Percentiles rank a stretch among this genome's conserved stretches.
These are phyloP conservation scores for Siniperca chuatsi DNA, from an alignment of 2,113 vertebrate species.

Conservation along the genomic window DNA sequence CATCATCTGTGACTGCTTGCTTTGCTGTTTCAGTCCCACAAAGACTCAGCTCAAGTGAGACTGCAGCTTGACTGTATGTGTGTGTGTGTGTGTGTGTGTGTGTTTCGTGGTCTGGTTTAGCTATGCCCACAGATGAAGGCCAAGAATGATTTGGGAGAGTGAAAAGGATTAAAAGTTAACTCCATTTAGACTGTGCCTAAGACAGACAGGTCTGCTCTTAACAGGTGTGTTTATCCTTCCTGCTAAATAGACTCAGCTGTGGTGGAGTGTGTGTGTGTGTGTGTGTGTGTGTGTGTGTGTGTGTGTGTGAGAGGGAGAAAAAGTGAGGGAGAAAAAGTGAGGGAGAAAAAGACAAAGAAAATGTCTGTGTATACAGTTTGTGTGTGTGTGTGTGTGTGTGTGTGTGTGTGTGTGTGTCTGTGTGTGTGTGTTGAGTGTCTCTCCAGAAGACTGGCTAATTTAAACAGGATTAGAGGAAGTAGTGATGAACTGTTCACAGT, in stretches of 20 bases:
- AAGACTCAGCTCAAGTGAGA: constrained; percentile 48
- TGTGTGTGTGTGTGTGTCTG: constrained; percentile 6
- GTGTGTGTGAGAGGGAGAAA: not conserved
- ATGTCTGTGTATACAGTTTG: not conserved
- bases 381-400: not conserved
- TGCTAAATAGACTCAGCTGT: constrained; percentile 29
- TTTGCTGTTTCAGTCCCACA: constrained; percentile 48
- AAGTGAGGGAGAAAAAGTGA: not conserved
- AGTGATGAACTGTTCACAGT: constrained; percentile 61
- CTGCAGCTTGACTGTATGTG: constrained; percentile 50
- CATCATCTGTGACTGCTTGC: constrained; percentile 64
- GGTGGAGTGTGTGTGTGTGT: not conserved
- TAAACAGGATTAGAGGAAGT: constrained; percentile 70
- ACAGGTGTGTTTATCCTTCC: constrained; percentile 64
- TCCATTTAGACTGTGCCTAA: constrained; percentile 54
- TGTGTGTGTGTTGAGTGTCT: constrained; percentile 26
- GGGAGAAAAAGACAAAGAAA: constrained; percentile 29
- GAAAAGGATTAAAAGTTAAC: constrained; percentile 61
- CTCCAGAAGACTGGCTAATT: constrained; percentile 50
- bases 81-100: not conserved
- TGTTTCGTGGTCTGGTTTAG: constrained; percentile 35
- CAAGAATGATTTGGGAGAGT: constrained; percentile 49
- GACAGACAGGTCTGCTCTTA: constrained; percentile 56
- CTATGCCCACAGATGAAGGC: constrained; percentile 46
- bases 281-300: not conserved